Base-by-base conservation (phyloP, 2,888 invertebrate species). In the Synanthedon vespiformis region DNA sequence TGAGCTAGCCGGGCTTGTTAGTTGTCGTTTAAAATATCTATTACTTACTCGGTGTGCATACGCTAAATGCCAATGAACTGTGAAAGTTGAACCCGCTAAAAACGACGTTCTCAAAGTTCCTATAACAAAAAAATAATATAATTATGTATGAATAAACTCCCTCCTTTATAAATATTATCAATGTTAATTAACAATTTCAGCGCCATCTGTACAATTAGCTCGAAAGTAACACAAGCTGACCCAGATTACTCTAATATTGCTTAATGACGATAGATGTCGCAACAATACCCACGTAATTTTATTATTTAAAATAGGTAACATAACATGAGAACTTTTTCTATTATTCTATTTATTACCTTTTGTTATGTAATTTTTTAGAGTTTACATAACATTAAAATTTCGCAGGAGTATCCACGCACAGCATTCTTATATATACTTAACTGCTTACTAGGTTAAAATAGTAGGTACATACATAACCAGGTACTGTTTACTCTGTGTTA, bases 21-120 rank as follows among this genome's bases (percentile, higher is more conserved):
- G 34, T 27, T 27, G 1, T 1, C 1, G 0, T 12, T 16, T 48
- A 44, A 44, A 48, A 18, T 48, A 34, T 87, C 91, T 48, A 48
- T 16, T 12, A 40, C n/a, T 50, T 50, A 50, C 50, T 50, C 18
- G 89, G 73, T 98, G 97, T 4, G 97, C 95, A 83, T 96, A 96
- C 11, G 48, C 48, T 16, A 48, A 48, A 48, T 48, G 48, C 48
- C 50, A 50, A 50, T 50, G 50, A 18, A 34, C 93, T 80, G 94
- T 96, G 69, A 98, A 92, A 57, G 90, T 90, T 34, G 50, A 50
- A 6, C 50, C 50, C 6, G 50, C 22, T 50, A 50, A 50, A 50
- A 50, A 50, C 22, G 50, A 50, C 6, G 50, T 50, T n/a, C 12
- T 50, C 12, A 50, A 40, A 12, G 50, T 50, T 11, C 50, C 50